phyloP scores from a whole-genome alignment of 2,113 vertebrate genomes.

The Cairina moschata region DNA sequence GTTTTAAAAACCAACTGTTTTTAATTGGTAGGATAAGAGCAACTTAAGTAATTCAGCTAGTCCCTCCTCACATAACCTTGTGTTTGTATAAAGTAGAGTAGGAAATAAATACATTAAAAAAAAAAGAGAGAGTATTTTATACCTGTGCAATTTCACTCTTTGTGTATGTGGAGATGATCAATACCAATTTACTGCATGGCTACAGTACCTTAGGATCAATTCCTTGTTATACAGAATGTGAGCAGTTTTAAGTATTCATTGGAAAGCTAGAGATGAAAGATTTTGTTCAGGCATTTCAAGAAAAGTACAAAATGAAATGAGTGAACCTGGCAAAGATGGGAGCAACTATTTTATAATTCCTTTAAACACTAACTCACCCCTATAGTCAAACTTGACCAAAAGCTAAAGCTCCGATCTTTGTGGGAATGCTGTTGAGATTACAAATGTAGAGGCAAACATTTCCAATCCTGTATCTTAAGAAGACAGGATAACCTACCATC shows the following conservation, averaged over 20 bases:
- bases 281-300: background rate
- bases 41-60: background rate
- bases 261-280: background rate
- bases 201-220: slow-evolving; percentile 2
- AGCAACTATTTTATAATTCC: background rate
- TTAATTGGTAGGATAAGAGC: background rate
- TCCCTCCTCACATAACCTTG: background rate
- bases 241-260: background rate
- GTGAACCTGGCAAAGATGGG: background rate
- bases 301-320: background rate
- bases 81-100: background rate
- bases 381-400: background rate
- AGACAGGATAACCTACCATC: background rate
- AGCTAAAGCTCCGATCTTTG: background rate
- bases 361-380: background rate
- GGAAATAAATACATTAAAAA: background rate
- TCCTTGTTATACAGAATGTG: background rate
- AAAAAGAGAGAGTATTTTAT: background rate
- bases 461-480: background rate
- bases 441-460: background rate
- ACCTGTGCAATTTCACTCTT: background rate
- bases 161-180: background rate
- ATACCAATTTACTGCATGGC: background rate
- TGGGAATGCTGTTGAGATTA: background rate
- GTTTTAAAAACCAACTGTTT: background rate